Base-by-base conservation (phyloP, 2,888 invertebrate genomes). In the Andrena dorsata region DNA sequence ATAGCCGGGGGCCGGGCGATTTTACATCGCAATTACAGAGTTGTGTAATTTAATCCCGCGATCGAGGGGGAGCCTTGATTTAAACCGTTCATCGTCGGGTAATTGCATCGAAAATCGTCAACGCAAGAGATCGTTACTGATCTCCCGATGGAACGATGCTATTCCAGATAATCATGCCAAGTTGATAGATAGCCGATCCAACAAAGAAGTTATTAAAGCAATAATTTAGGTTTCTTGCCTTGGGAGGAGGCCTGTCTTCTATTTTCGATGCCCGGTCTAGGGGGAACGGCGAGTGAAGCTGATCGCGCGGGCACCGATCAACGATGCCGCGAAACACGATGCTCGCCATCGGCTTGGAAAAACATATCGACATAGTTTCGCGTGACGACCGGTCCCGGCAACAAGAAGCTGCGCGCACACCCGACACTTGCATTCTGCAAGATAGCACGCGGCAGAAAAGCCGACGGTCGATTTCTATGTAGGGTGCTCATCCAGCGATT, bases 351-450 rank as follows among this genome's bases (percentile, higher is more conserved):
- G 16, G 35, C 16, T 63, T 30, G 35, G 65, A 65, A 76, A 80
- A 75, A 75, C 35, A 28, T 64, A 82, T 80, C 68, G 71, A 51
- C 80, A 82, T 82, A 82, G 80, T 72, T 82, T 75, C 80, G 72
- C 80, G 75, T 72, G 68, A 66, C 72, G 71, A 82, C 35, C 68
- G 35, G 71, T 72, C 70, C n/a, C 23, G 20, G 41, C 13, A 30
- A 8, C 6, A 75, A 80, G 61, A 76, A 69, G 26, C 41, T 13
- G 47, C 26, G 5, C 30, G 51, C 70, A 51, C 61, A 49, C 10
- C 61, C 47, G 60, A 20, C 47, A 53, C 65, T 58, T 10, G 65
- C 71, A 76, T 76, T 71, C 64, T 58, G 47, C 75, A 30, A 72
- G 63, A 26, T 47, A 47, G 47, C 49, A 66, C 72, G 72, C 63